phyloP scores from a whole-genome alignment of 2,888 invertebrate genomes.

The Strigamia transsilvanica region DNA sequence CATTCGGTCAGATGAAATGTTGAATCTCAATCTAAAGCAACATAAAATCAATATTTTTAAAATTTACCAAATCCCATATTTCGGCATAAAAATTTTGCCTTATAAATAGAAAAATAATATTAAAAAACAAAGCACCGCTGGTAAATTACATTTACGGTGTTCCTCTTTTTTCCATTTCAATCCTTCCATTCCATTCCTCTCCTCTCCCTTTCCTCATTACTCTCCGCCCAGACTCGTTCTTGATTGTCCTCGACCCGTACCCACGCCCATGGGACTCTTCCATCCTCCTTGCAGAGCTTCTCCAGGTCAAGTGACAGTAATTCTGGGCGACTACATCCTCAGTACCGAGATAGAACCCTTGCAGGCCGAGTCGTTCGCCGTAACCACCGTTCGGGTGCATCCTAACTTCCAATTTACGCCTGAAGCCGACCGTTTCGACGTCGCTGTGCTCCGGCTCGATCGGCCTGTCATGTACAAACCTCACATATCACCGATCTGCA shows the following conservation, averaged over 20 bases:
- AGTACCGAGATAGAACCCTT: constrained; percentile 91
- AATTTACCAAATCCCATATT: no score
- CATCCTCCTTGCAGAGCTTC: constrained; percentile 58
- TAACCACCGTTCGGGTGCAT: constrained; percentile 87
- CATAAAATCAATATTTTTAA: no score
- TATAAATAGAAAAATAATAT: background rate
- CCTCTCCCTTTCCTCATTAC: background rate
- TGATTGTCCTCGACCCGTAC: constrained; percentile 52
- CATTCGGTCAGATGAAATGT: no score
- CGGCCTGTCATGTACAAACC: constrained; percentile 63
- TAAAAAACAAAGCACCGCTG: background rate
- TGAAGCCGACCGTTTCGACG: constrained; percentile 72
- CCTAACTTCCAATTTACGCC: constrained; percentile 93
- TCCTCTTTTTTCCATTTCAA: background rate
- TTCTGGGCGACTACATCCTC: constrained; percentile 90
- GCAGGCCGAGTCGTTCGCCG: constrained; percentile 91
- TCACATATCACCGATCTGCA: constrained; percentile 57
- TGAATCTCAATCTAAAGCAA: no score
- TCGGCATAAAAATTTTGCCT: no score
- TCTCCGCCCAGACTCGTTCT: constrained; percentile 50
- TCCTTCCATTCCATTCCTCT: background rate
- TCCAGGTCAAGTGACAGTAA: constrained; percentile 89
- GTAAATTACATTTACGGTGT: constrained; percentile 24
- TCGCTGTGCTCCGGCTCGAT: constrained; percentile 86
- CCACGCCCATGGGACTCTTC: constrained; percentile 54